These are phyloP conservation scores for Sus cebifrons DNA, from an alignment of 2,797 vertebrate genomes.

Conservation along the genomic window DNA sequence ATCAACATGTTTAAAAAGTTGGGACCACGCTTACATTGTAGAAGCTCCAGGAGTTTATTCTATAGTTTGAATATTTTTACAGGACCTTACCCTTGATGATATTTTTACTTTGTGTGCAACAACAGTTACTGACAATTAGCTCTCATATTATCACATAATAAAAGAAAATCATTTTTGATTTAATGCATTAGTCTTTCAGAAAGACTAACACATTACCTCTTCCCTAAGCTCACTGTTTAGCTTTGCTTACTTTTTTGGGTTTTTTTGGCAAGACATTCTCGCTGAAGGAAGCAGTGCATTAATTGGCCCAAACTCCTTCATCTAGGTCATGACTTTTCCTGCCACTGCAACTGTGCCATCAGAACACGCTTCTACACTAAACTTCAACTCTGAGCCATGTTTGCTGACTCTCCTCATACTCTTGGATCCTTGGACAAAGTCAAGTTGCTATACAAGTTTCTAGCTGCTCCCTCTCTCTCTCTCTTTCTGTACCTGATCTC, in stretches of 20 bases:
- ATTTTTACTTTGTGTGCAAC: background rate
- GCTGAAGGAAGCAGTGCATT: too few species aligned
- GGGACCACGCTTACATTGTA: background rate
- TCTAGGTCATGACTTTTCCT: background rate
- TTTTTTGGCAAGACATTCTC: too few species aligned
- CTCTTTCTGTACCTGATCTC: background rate
- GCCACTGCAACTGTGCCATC: background rate
- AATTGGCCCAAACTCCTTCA: background rate
- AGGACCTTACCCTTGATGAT: background rate
- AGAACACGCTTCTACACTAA: background rate
- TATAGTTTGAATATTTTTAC: background rate
- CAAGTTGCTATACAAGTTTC: background rate
- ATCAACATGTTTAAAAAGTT: background rate
- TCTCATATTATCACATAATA: background rate
- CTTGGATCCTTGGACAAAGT: background rate
- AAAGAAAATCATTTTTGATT: background rate
- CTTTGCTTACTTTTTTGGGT: background rate
- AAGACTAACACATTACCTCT: background rate
- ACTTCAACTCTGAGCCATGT: background rate
- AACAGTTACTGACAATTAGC: background rate
- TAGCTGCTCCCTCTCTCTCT: background rate
- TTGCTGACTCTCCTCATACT: background rate
- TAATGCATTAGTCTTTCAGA: background rate
- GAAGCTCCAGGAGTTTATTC: background rate
- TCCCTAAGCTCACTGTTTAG: background rate